A percentile compares a stretch with the other conserved stretches of the same genome.
Conservation (phyloP, 2,113 vertebrate species). For the Paramisgurnus dabryanus region DNA sequence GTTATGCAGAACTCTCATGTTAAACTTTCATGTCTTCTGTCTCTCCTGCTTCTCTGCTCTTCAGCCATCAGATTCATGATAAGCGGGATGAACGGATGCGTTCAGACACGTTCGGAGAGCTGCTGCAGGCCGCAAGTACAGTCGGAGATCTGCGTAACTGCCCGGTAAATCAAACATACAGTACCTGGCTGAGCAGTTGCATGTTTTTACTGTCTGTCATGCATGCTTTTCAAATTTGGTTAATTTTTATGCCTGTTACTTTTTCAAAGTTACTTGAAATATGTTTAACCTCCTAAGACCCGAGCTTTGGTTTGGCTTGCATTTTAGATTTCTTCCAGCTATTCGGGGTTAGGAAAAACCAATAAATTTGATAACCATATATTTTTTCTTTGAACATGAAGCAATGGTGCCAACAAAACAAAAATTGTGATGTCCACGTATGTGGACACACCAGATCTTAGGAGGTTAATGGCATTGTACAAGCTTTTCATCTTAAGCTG, state of each 20-base stretch:
- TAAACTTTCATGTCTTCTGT: background rate
- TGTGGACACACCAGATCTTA: too few relatives aligned
- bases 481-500: background rate
- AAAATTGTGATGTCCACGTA: too few relatives aligned
- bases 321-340: too few relatives aligned
- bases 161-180: slow-evolving; percentile 79
- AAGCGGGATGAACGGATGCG: slow-evolving; percentile 82
- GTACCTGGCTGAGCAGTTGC: background rate
- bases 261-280: too few relatives aligned
- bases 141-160: slow-evolving; percentile 92
- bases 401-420: too few relatives aligned
- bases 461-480: background rate
- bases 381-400: too few relatives aligned
- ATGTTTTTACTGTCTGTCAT: background rate
- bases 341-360: too few relatives aligned
- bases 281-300: background rate
- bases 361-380: too few relatives aligned
- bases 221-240: background rate
- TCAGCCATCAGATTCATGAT: slow-evolving; percentile 87
- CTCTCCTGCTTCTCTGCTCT: slow-evolving; percentile 9
- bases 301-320: too few relatives aligned
- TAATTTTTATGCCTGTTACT: background rate
- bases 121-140: slow-evolving; percentile 91
- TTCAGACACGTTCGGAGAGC: slow-evolving; percentile 86
- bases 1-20: background rate